A percentile compares a stretch with the other conserved stretches of the same genome.
Evolutionary conservation across 2,888 invertebrate genomes (phyloP).

Genomic region (Lithophane leautieri): DNA sequence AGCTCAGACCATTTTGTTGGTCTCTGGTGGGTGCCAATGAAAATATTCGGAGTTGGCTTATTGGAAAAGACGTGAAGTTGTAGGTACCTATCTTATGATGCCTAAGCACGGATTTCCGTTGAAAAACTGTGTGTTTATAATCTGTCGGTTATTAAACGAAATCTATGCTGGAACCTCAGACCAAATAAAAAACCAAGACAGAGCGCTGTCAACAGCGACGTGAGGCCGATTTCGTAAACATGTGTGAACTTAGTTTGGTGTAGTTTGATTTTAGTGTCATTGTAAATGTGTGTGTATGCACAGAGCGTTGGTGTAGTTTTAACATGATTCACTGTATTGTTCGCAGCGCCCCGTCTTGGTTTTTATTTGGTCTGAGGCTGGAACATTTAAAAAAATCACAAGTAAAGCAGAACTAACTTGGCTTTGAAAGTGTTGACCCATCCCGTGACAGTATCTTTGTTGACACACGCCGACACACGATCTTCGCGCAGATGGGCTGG

Average conservation of each 20-base stretch:
- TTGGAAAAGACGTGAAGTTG: background rate
- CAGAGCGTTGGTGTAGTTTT: too few species aligned
- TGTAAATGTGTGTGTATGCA: too few species aligned
- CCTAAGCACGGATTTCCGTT: background rate
- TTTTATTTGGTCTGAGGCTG: too few species aligned
- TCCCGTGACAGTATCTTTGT: conserved; percentile 92
- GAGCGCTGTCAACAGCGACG: too few species aligned
- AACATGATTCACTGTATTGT: too few species aligned
- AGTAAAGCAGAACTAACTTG: conserved; percentile 84
- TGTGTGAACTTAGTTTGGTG: too few species aligned
- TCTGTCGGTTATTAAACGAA: background rate
- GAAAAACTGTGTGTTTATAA: background rate
- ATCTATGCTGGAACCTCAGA: background rate
- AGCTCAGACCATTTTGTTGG: too few species aligned
- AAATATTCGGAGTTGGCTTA: background rate
- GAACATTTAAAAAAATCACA: too few species aligned
- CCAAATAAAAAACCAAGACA: too few species aligned
- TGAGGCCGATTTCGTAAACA: too few species aligned
- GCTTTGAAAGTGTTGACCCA: conserved; percentile 95
- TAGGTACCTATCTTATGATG: background rate
- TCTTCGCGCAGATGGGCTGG: conserved; percentile 94
- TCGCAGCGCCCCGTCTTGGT: too few species aligned
- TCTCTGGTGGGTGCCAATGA: background rate
- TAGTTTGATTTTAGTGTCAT: too few species aligned
- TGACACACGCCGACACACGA: conserved; percentile 90